Evolutionary conservation across 2,797 vertebrate genomes (phyloP).

Genomic region (Geotrypetes seraphini): DNA sequence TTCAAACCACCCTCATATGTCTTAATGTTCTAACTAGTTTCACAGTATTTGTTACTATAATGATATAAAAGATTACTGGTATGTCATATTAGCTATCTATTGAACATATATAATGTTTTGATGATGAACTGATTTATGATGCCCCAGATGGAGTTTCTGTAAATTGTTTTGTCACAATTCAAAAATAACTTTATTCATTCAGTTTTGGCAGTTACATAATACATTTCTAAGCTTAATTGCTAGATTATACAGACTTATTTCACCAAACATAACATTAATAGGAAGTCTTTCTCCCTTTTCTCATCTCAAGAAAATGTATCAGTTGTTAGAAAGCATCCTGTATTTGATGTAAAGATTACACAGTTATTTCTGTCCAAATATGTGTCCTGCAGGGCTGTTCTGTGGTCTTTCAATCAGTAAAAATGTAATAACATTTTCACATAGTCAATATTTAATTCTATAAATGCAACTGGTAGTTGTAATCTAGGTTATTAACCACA

Average conservation of each 20-base stretch:
- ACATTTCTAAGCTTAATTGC: constrained; percentile 3
- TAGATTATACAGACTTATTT: constrained; percentile 1
- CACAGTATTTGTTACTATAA: too few species aligned
- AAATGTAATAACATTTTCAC: constrained; percentile 70
- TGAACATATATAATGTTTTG: too few species aligned
- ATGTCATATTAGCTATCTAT: too few species aligned
- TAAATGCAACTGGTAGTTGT: constrained; percentile 79
- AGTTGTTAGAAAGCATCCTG: constrained; percentile 25
- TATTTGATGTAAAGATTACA: constrained; percentile 55
- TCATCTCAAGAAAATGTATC: constrained; percentile 21
- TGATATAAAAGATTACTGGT: too few species aligned
- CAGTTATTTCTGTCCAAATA: constrained; percentile 51
- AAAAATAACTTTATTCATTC: constrained; percentile 1
- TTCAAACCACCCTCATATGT: too few species aligned
- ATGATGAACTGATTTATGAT: too few species aligned
- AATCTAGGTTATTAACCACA: constrained; percentile 71
- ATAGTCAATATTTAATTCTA: constrained; percentile 87
- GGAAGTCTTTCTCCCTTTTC: constrained; percentile 7
- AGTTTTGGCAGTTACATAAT: constrained; percentile 13
- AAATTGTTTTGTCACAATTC: too few species aligned
- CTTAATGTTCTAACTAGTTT: too few species aligned
- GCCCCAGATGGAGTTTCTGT: too few species aligned
- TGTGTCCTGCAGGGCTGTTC: constrained; percentile 54
- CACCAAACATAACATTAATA: constrained; percentile 25
- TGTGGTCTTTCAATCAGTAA: constrained; percentile 54